These are phyloP conservation scores for Callorhinus ursinus DNA, from an alignment of 2,113 vertebrate species.

Conservation along the genomic window DNA sequence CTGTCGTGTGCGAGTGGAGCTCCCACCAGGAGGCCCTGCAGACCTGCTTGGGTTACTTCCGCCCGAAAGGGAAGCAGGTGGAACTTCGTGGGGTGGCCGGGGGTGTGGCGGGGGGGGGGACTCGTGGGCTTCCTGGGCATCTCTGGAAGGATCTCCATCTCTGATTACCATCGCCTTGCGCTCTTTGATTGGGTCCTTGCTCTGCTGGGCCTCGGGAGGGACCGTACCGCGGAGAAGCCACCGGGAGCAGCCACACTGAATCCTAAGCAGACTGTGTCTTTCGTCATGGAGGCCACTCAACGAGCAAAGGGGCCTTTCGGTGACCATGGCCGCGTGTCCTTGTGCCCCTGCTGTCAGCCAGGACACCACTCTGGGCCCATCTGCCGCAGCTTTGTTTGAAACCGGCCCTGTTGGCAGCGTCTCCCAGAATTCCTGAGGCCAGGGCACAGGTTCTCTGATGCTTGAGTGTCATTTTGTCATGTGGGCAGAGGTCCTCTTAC, in stretches of 20 bases:
- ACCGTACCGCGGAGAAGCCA: neutral
- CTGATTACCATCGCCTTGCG: neutral
- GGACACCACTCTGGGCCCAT: conserved; percentile 37
- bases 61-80: neutral
- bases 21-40: neutral
- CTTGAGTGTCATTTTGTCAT: neutral
- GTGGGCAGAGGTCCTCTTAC: neutral
- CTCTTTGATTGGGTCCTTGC: neutral
- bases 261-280: neutral
- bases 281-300: neutral
- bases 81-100: neutral
- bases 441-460: neutral
- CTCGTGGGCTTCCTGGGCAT: neutral
- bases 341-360: neutral
- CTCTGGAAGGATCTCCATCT: too few species aligned
- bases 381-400: conserved; percentile 30
- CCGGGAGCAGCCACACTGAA: neutral
- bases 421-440: neutral
- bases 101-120: neutral
- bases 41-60: neutral
- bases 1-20: neutral
- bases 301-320: neutral
- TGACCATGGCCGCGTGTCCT: neutral
- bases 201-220: neutral
- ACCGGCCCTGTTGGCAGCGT: neutral